Percentiles rank a stretch among this genome's conserved stretches.
Evolutionary conservation across 2,888 invertebrate species (phyloP).

Genomic region (Rhagonycha fulva): DNA sequence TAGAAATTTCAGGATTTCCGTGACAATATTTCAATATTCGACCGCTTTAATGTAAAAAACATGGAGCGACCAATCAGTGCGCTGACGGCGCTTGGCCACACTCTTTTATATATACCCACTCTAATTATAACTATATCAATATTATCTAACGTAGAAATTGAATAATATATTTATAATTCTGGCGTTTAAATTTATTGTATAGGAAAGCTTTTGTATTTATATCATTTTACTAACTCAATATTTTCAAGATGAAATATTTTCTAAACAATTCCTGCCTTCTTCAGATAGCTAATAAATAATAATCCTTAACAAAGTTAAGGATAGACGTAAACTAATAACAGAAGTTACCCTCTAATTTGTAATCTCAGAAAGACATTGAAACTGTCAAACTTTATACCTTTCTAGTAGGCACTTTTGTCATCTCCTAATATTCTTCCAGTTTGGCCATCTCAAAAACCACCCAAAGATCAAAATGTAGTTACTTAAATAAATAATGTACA

Average conservation of each 20-base stretch:
- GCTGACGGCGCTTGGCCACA: too few species aligned
- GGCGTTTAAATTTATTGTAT: slow-evolving; percentile 15
- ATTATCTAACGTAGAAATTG: slow-evolving; percentile 14
- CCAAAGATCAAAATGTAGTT: not conserved
- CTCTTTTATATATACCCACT: too few species aligned
- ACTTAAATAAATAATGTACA: not conserved
- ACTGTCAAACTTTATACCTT: slow-evolving; percentile 32
- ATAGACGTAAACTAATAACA: slow-evolving; percentile 31
- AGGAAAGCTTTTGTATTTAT: slow-evolving; percentile 6
- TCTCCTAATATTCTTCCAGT: slow-evolving; percentile 30
- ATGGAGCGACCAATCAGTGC: too few species aligned
- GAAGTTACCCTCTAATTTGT: slow-evolving; percentile 35
- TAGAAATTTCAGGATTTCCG: too few species aligned
- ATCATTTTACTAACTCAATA: slow-evolving; percentile 12
- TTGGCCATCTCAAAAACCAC: slow-evolving; percentile 31
- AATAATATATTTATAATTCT: slow-evolving; percentile 13
- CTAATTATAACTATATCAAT: not conserved
- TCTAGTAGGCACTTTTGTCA: slow-evolving; percentile 25
- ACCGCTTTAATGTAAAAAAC: too few species aligned
- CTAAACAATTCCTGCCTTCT: not conserved
- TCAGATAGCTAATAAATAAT: slow-evolving; percentile 16
- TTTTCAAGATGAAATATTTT: slow-evolving; percentile 8
- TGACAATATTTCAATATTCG: too few species aligned
- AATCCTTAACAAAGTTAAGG: slow-evolving; percentile 9
- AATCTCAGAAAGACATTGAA: slow-evolving; percentile 34